phyloP scores from a whole-genome alignment of 2,797 vertebrate genomes.

The Nannoperca australis region DNA sequence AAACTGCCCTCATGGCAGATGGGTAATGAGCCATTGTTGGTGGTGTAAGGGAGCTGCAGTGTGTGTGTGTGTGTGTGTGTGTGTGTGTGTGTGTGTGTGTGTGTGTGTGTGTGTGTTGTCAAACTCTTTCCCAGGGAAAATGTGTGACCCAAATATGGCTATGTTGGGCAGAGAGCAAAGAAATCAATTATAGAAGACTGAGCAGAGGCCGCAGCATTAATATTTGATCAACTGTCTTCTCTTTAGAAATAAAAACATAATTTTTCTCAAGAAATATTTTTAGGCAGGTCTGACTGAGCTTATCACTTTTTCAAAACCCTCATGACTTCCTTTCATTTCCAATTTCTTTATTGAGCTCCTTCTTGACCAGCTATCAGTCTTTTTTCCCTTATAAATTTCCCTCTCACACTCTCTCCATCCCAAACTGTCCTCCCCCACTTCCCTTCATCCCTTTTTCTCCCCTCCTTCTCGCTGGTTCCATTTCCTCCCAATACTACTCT shows the following conservation, averaged over 20 bases:
- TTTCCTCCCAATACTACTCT: constrained; percentile 44
- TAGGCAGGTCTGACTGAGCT: constrained; percentile 33
- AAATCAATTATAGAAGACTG: constrained; percentile 80
- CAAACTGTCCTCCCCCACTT: constrained; percentile 16
- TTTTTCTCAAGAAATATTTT: constrained; percentile 54
- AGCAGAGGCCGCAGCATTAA: constrained; percentile 67
- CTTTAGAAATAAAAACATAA: constrained; percentile 71
- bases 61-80: constrained; percentile 1
- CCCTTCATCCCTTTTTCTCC: constrained; percentile 53
- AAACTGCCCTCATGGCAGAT: constrained; percentile 68
- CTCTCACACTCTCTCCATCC: constrained; percentile 28
- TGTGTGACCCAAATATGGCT: constrained; percentile 78
- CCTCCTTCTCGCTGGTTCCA: constrained; percentile 50
- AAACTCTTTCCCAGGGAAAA: constrained; percentile 68
- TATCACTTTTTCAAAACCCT: constrained; percentile 43
- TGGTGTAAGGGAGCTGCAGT: constrained; percentile 35
- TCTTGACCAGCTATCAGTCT: constrained; percentile 26
- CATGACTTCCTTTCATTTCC: constrained; percentile 22
- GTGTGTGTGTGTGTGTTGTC: constrained; percentile 30
- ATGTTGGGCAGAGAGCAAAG: constrained; percentile 68
- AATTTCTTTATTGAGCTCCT: constrained; percentile 9
- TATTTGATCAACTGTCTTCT: constrained; percentile 70
- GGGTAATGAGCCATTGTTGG: constrained; percentile 74
- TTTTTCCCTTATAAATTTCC: constrained; percentile 1
- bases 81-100: constrained; percentile 3